These are phyloP conservation scores for Saguinus oedipus DNA, from an alignment of 2,797 vertebrate species.

Conservation along the genomic window DNA sequence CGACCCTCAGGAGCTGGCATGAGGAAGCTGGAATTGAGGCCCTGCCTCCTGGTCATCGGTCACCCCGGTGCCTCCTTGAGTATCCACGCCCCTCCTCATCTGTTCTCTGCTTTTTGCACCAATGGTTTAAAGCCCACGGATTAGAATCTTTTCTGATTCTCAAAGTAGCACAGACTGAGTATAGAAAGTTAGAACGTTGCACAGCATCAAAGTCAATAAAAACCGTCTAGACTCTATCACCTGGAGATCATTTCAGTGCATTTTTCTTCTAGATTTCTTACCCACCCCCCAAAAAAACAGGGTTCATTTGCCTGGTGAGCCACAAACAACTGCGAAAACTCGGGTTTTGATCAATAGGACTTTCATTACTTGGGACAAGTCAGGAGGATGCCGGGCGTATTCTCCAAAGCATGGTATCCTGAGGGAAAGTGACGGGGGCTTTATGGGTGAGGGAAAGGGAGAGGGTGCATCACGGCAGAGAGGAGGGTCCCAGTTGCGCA, in stretches of 20 bases:
- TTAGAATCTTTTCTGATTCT: neutral
- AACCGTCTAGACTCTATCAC: neutral
- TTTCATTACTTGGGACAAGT: neutral
- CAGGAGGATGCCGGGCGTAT: neutral
- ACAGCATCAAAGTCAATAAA: neutral
- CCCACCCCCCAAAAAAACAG: rapidly evolving
- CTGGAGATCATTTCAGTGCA: neutral
- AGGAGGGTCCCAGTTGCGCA: neutral
- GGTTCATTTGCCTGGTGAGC: neutral
- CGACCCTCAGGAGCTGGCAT: neutral
- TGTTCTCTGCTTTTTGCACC: neutral
- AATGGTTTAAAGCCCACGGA: neutral
- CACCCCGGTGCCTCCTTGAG: neutral
- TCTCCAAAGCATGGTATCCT: neutral
- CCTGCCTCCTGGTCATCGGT: neutral
- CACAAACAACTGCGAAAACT: neutral
- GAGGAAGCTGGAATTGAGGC: neutral
- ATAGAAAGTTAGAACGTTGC: neutral
- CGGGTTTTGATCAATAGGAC: neutral
- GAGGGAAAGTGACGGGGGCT: neutral
- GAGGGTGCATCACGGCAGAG: too few species aligned
- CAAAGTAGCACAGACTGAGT: neutral
- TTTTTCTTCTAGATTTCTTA: neutral
- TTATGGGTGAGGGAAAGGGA: neutral
- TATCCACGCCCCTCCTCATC: neutral